Conservation (phyloP, 2,888 invertebrate species). For the Rhodophaea formosa region DNA sequence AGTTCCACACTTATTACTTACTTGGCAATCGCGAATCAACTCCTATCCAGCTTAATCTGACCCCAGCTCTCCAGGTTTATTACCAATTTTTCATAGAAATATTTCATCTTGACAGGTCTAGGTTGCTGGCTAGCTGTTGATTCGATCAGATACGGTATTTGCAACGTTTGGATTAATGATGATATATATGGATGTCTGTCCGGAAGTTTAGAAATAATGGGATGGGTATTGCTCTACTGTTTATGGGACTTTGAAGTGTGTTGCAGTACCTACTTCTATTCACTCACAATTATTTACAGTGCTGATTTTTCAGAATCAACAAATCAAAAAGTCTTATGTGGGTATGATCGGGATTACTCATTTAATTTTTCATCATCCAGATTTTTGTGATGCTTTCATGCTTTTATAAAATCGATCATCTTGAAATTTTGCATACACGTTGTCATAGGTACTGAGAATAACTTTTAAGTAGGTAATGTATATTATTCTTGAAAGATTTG, state of each 20-base stretch:
- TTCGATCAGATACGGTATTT: conserved; percentile 63
- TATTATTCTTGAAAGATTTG: no score
- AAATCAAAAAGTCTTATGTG: no score
- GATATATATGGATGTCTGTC: conserved; percentile 55
- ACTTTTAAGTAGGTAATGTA: no score
- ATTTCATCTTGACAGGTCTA: conserved; percentile 32
- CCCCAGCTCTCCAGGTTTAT: conserved; percentile 28
- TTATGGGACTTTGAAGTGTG: background rate
- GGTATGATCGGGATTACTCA: no score
- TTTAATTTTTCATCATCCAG: no score
- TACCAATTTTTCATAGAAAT: background rate
- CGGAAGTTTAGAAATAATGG: conserved; percentile 22
- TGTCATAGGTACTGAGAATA: no score
- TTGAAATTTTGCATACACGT: no score
- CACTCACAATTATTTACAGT: no score
- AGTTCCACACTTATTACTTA: conserved; percentile 71
- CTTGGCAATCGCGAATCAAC: conserved; percentile 55
- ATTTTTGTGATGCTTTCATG: no score
- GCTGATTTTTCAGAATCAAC: no score
- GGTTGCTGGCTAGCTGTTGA: conserved; percentile 48
- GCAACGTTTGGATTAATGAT: conserved; percentile 64
- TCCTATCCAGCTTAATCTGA: conserved; percentile 46
- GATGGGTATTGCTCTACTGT: conserved; percentile 8
- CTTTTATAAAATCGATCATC: no score
- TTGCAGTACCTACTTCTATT: no score